These are phyloP conservation scores for Nothoprocta perdicaria DNA, from an alignment of 2,113 vertebrate species.

Conservation along the genomic window DNA sequence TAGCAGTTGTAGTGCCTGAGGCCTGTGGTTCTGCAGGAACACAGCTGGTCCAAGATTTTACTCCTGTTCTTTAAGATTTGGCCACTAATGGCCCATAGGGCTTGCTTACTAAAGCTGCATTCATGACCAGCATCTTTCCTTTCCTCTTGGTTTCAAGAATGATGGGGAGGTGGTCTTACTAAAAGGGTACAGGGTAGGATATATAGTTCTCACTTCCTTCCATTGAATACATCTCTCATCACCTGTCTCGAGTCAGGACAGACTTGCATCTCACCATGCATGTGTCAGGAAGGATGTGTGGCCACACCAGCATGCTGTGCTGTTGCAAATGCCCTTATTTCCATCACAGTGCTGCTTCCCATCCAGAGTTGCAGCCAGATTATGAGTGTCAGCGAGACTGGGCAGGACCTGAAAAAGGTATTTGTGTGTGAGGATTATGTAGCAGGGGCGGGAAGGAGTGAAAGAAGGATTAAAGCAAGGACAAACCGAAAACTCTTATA, in stretches of 20 bases:
- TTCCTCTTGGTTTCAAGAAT: neutral
- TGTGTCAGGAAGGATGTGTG: neutral
- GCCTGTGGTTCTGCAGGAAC: neutral
- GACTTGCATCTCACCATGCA: neutral
- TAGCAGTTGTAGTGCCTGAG: neutral
- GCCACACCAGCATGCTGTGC: accelerated
- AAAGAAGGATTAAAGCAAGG: neutral
- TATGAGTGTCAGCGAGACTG: neutral
- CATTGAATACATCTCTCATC: neutral
- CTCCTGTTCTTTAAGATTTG: neutral
- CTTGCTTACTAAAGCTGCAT: neutral
- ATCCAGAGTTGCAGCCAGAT: neutral
- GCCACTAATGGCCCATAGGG: neutral
- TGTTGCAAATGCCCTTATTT: accelerated
- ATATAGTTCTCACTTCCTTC: accelerated
- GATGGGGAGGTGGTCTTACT: neutral
- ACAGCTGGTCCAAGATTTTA: neutral
- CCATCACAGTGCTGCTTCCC: neutral
- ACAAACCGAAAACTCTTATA: neutral
- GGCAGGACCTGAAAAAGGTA: neutral
- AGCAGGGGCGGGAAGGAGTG: neutral
- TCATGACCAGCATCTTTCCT: neutral
- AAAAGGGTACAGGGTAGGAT: neutral
- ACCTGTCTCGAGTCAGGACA: neutral
- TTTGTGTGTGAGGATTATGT: neutral